These are phyloP conservation scores for Shargacucullia verbasci DNA, from an alignment of 2,888 invertebrate species.

Conservation along the genomic window DNA sequence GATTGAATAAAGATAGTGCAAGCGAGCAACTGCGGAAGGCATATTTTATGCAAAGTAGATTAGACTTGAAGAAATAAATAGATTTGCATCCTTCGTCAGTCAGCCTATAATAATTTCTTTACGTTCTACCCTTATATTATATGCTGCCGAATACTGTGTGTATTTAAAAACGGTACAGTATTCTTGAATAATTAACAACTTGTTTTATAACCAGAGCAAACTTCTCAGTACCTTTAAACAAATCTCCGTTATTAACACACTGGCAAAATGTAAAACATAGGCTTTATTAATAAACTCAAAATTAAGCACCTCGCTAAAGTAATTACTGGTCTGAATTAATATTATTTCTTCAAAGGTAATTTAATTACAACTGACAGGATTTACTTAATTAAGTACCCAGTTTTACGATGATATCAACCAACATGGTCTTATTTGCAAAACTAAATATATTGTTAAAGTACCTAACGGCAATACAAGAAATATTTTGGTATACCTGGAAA, in stretches of 20 bases:
- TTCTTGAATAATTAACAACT: not conserved
- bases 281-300: constrained; percentile 46
- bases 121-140: not conserved
- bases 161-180: not conserved
- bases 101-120: constrained; percentile 6
- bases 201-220: not conserved
- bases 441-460: constrained; percentile 28
- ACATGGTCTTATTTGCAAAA: constrained; percentile 29
- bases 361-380: constrained; percentile 49
- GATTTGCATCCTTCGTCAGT: constrained; percentile 36
- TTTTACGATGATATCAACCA: constrained; percentile 43
- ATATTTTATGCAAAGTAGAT: constrained; percentile 63
- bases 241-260: constrained; percentile 1
- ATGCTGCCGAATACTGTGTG: not conserved
- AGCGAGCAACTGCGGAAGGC: constrained; percentile 52
- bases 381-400: constrained; percentile 44
- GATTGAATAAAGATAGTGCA: constrained; percentile 53
- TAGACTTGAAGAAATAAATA: constrained; percentile 41
- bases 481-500: constrained; percentile 11
- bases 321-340: constrained; percentile 46
- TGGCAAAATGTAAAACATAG: constrained; percentile 26
- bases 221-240: constrained; percentile 9
- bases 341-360: constrained; percentile 49
- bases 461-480: constrained; percentile 11
- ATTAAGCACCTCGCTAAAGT: constrained; percentile 44